Conservation (phyloP, 1,140 invertebrate genomes). For the Diuraphis noxia region DNA sequence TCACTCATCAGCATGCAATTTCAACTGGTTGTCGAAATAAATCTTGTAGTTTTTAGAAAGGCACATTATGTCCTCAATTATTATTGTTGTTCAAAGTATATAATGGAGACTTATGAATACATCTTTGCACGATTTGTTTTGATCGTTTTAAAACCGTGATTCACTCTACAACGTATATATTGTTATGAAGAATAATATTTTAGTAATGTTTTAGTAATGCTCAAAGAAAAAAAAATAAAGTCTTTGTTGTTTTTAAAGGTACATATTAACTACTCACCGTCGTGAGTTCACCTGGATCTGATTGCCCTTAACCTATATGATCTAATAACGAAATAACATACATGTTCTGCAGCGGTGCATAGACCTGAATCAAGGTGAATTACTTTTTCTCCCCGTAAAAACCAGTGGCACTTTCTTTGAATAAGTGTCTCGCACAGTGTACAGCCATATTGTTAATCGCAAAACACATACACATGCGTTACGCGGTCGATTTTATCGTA, state of each 20-base stretch:
- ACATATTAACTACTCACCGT: not conserved
- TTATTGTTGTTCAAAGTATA: not conserved
- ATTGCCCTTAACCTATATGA: conserved; percentile 50
- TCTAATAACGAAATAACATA: conserved; percentile 24
- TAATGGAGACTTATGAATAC: not conserved
- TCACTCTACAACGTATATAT: not conserved
- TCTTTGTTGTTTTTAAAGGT: not conserved
- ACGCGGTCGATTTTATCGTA: not conserved
- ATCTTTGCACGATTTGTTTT: not conserved
- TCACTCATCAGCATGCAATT: not conserved
- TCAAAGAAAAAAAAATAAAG: not conserved
- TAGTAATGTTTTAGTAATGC: not conserved
- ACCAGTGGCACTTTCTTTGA: conserved; percentile 47
- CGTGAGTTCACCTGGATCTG: not conserved
- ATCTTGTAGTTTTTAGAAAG: not conserved
- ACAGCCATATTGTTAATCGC: not conserved
- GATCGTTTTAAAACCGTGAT: not conserved
- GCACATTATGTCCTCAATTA: not conserved
- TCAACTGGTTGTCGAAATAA: not conserved
- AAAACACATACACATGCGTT: too few relatives aligned
- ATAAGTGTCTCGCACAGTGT: not conserved
- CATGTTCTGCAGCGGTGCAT: not conserved
- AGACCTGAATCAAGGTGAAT: conserved; percentile 46
- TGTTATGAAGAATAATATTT: not conserved
- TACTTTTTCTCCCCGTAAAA: conserved; percentile 29